Percentiles rank a stretch among this genome's conserved stretches.
Evolutionary conservation across 53 echinoderm and acorn worm species (phyloP).

Genomic region (Arbacia lixula): DNA sequence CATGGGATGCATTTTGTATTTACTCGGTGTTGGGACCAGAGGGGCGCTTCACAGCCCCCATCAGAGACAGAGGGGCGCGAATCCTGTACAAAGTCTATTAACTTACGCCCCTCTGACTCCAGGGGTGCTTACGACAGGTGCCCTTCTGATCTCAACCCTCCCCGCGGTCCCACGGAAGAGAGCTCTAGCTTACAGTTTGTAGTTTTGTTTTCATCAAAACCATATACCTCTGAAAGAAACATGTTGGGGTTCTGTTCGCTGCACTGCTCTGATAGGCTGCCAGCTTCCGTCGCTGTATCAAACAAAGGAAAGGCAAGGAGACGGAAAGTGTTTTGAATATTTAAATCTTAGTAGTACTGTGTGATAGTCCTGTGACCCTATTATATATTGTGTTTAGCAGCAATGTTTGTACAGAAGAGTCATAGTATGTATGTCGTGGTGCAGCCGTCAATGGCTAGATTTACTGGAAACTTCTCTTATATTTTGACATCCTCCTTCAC

Average conservation of each 20-base stretch:
- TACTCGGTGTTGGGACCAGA: background rate
- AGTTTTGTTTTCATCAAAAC: background rate
- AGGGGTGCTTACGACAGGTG: too few species aligned
- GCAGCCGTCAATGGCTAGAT: too few species aligned
- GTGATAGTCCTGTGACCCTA: constrained; percentile 7
- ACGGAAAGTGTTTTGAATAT: too few species aligned
- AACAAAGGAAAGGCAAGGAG: too few species aligned
- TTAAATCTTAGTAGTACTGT: constrained; percentile 21
- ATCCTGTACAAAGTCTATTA: constrained; percentile 42
- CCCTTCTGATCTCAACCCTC: background rate
- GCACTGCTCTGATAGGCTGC: background rate
- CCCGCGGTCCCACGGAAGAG: background rate
- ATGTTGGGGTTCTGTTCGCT: background rate
- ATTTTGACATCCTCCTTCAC: background rate
- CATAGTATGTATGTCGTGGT: constrained; percentile 33
- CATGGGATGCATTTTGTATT: background rate
- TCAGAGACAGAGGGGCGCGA: constrained; percentile 7
- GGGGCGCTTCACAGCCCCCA: background rate
- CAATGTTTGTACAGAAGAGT: constrained; percentile 12
- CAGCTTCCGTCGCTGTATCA: background rate
- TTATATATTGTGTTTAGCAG: constrained; percentile 2
- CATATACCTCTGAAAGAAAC: constrained; percentile 23
- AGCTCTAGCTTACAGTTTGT: background rate
- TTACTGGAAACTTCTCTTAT: background rate
- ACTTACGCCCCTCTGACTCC: constrained; percentile 20